These are phyloP conservation scores for Drosophila nannoptera DNA, from an alignment of 1,140 invertebrate genomes.

Conservation along the genomic window DNA sequence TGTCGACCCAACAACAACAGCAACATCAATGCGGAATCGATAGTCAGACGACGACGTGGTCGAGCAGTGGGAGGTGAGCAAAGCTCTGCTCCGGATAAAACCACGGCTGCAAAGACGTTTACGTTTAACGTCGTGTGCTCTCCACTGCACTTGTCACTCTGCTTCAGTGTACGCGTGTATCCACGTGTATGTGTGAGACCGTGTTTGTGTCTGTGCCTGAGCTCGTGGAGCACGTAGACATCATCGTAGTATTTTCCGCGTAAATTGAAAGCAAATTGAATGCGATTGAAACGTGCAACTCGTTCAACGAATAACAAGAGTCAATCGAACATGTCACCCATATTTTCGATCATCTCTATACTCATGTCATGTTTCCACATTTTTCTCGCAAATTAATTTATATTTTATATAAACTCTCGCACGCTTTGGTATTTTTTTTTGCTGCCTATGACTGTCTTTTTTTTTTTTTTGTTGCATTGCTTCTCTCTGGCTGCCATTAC, in stretches of 20 bases:
- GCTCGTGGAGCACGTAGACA: conserved; percentile 55
- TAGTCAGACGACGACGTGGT: conserved; percentile 48
- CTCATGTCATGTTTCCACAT: conserved; percentile 54
- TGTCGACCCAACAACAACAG: conserved; percentile 35
- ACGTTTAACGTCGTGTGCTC: conserved; percentile 35
- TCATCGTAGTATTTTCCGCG: conserved; percentile 74
- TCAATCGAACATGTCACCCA: conserved; percentile 32
- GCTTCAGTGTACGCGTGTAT: background rate
- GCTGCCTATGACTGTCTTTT: background rate
- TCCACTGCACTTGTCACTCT: conserved; percentile 24
- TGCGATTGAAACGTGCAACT: conserved; percentile 37
- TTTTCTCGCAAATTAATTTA: conserved; percentile 43
- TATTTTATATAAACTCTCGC: conserved; percentile 54
- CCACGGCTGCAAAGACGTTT: conserved; percentile 46
- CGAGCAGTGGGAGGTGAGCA: conserved; percentile 24
- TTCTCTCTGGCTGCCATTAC: conserved; percentile 55
- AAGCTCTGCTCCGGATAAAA: conserved; percentile 37
- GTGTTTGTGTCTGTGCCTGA: conserved; percentile 26
- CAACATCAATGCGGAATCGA: conserved; percentile 53
- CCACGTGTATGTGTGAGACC: background rate
- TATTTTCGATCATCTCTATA: conserved; percentile 38
- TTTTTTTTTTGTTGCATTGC: conserved; percentile 42
- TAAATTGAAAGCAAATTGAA: conserved; percentile 74
- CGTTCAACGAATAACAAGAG: conserved; percentile 19
- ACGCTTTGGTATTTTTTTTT: conserved; percentile 58